These are phyloP conservation scores for Diadumene lineata DNA, from an alignment of 92 coral and sea anemone species.

Conservation along the genomic window DNA sequence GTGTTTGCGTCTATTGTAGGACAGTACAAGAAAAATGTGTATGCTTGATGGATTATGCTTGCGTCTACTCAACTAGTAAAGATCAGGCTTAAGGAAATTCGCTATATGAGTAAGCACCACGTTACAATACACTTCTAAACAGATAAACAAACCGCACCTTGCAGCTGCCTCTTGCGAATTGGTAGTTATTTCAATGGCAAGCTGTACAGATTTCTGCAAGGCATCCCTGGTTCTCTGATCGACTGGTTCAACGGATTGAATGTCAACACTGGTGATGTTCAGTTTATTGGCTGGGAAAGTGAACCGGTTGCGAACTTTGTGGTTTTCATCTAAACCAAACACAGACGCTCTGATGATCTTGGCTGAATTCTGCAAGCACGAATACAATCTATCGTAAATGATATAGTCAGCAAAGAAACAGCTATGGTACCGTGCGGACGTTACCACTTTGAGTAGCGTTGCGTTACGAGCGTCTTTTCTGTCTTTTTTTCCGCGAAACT, in stretches of 20 bases:
- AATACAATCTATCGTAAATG: background rate
- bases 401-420: too few species aligned
- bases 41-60: too few species aligned
- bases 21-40: too few species aligned
- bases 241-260: slow-evolving; percentile 99
- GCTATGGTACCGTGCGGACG: too few species aligned
- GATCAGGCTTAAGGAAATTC: too few species aligned
- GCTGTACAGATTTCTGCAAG: slow-evolving; percentile 95
- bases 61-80: too few species aligned
- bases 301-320: slow-evolving; percentile 90
- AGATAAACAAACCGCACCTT: too few species aligned
- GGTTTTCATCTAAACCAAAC: slow-evolving; percentile 95
- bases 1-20: too few species aligned
- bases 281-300: slow-evolving; percentile 92
- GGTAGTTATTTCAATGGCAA: slow-evolving; percentile 98
- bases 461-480: background rate
- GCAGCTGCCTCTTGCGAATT: slow-evolving; percentile 99
- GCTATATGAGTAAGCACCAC: too few species aligned
- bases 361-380: slow-evolving; percentile 85
- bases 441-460: too few species aligned
- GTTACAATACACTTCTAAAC: too few species aligned
- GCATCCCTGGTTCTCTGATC: slow-evolving; percentile 98
- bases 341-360: slow-evolving; percentile 98
- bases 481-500: background rate
- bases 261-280: slow-evolving; percentile 93